A percentile compares a stretch with the other conserved stretches of the same genome.
These are phyloP conservation scores for Mormyrops attenuatus DNA, from an alignment of 2,797 vertebrate species.

Conservation along the genomic window DNA sequence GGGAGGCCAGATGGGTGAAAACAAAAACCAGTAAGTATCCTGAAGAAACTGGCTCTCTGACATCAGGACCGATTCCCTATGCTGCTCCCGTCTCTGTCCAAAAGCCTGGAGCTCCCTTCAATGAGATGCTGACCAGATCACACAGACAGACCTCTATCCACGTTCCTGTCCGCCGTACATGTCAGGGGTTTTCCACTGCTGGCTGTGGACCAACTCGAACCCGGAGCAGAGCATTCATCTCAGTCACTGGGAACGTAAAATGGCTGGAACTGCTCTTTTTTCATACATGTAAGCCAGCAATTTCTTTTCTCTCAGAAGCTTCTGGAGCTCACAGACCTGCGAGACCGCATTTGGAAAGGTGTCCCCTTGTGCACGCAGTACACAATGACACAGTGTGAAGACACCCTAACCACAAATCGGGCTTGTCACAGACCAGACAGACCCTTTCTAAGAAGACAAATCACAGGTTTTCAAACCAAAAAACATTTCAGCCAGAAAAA, in stretches of 20 bases:
- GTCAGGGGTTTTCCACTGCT: background rate
- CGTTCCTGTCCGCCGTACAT: background rate
- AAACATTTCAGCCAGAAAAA: background rate
- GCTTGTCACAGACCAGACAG: background rate
- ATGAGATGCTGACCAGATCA: background rate
- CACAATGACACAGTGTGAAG: background rate
- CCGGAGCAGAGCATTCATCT: background rate
- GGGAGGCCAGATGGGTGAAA: background rate
- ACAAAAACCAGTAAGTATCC: background rate
- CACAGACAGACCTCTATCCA: background rate
- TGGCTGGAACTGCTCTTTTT: background rate
- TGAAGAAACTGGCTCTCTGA: conserved; percentile 3
- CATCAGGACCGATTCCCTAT: background rate
- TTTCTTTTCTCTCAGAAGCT: background rate
- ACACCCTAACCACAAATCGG: background rate
- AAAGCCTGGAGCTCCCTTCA: background rate
- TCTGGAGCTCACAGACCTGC: background rate
- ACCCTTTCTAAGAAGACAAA: background rate
- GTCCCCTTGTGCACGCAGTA: background rate
- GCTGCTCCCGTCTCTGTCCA: background rate
- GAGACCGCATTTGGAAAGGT: background rate
- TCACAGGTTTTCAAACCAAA: background rate
- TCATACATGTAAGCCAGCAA: background rate
- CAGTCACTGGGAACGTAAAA: background rate
- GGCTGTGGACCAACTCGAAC: background rate